Evolutionary conservation across 2,888 invertebrate genomes (phyloP), one percentile per base, ranked within the genome.

Genomic region (Caenorhabditis parvicauda): DNA sequence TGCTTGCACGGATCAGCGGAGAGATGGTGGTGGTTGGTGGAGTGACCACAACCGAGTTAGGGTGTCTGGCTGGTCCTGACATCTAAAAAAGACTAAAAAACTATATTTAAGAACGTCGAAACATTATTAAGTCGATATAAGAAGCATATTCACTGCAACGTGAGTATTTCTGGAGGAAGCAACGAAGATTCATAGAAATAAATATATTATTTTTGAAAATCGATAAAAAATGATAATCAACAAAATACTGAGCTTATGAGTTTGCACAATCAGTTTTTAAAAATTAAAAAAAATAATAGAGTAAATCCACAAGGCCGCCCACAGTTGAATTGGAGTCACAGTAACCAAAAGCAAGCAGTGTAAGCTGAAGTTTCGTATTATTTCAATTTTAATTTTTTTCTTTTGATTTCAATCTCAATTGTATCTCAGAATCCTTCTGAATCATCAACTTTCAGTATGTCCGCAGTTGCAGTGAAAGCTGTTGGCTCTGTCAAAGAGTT

Each of bases 11-110:
- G 62, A 79, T 75, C 56, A 79, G 62, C 46, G 79, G 79, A 21
- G 79, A 80, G 54, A 79, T 72, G 41, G 67, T 64, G 54, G 75
- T 74, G 37, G 79, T 77, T 46, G 79, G 79, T 64, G 76, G 71
- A 32, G 74, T 74, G 47, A 79, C 67, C 44, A 72, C 70, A 50
- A 77, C 75, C 29, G 74, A 52, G 53, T 72, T 76, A 54, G 77
- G 77, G 60, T 77, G 77, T 46, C 67, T 70, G 48, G 60, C 57
- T 57, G 67, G 65, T 32, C 38, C 47, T 41, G 70, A 64, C 72
- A 72, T 72, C 70, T 67, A 54, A 32, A 64, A 59, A 41, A 9
- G 3, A n/a, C n/a, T n/a, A n/a, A n/a, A n/a, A n/a, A n/a, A n/a
- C n/a, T n/a, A n/a, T n/a, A n/a, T n/a, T n/a, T n/a, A n/a, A n/a